A percentile compares a stretch with the other conserved stretches of the same genome.
Conservation (phyloP, 1,140 invertebrate species). For the Anoplolepis gracilipes region DNA sequence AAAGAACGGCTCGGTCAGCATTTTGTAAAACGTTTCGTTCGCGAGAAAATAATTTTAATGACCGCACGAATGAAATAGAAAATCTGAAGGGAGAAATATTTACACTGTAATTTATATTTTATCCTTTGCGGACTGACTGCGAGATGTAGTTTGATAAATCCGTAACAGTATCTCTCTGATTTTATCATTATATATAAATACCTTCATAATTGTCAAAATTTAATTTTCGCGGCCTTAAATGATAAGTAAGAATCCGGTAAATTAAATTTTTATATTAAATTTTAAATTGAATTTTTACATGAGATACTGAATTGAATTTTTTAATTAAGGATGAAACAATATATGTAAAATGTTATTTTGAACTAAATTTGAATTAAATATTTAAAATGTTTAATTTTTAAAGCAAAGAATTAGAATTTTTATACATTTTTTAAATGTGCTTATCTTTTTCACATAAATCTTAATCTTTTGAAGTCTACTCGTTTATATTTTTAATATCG, state of each 20-base stretch:
- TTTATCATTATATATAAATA: neutral
- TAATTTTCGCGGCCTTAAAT: constrained; percentile 8
- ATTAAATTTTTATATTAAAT: neutral
- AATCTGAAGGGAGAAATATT: neutral
- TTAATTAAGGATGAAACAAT: neutral
- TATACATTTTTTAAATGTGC: neutral
- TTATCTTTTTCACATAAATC: neutral
- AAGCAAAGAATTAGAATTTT: neutral
- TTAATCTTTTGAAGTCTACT: neutral
- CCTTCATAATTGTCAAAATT: constrained; percentile 2
- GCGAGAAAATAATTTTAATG: constrained; percentile 49
- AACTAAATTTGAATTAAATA: constrained; percentile 16
- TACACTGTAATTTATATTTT: constrained; percentile 1
- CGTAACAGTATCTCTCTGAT: neutral
- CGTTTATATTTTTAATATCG: neutral
- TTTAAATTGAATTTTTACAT: neutral
- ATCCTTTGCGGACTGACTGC: neutral
- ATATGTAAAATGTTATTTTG: neutral
- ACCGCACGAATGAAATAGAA: neutral
- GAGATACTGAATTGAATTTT: neutral
- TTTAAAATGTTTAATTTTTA: too few relatives aligned
- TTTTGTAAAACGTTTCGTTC: constrained; percentile 30
- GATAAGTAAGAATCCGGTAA: constrained; percentile 2
- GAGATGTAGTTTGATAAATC: neutral
- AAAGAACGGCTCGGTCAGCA: constrained; percentile 44